These are phyloP conservation scores for Brachyistius frenatus DNA, from an alignment of 2,113 vertebrate species.

Conservation along the genomic window DNA sequence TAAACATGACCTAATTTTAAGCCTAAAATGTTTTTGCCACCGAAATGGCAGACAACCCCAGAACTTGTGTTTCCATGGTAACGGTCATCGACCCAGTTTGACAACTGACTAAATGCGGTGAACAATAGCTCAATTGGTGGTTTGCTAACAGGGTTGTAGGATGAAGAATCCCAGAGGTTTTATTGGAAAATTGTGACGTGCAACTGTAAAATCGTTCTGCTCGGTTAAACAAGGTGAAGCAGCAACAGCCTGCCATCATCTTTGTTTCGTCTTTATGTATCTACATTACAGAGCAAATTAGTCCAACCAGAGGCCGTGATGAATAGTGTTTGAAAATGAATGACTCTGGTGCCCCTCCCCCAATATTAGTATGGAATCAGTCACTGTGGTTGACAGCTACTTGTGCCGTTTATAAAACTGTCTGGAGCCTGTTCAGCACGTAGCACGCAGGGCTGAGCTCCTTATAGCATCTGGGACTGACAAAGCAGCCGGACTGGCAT, in stretches of 20 bases:
- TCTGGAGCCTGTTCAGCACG: slow-evolving; percentile 1
- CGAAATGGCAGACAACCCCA: neutral
- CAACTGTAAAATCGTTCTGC: slow-evolving; percentile 8
- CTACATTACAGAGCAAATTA: neutral
- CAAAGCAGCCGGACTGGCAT: neutral
- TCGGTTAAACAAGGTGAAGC: neutral
- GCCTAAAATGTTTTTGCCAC: slow-evolving; percentile 13
- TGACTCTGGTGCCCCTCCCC: slow-evolving; percentile 1
- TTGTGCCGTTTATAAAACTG: neutral
- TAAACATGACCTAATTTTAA: neutral
- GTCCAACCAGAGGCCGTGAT: neutral
- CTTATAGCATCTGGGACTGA: slow-evolving; percentile 1
- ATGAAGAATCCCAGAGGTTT: neutral
- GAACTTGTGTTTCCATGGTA: slow-evolving; percentile 34
- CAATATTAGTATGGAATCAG: slow-evolving; percentile 17
- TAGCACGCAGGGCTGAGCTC: neutral
- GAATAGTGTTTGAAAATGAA: neutral
- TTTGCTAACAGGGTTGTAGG: slow-evolving; percentile 7
- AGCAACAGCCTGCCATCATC: neutral
- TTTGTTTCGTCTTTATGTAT: neutral
- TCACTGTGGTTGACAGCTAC: slow-evolving; percentile 9
- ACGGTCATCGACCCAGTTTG: slow-evolving; percentile 13
- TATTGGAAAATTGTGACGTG: neutral
- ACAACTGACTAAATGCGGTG: slow-evolving; percentile 14
- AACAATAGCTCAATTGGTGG: slow-evolving; percentile 27